These are phyloP conservation scores for Leuciscus idus DNA, from an alignment of 2,113 vertebrate species.

Conservation along the genomic window DNA sequence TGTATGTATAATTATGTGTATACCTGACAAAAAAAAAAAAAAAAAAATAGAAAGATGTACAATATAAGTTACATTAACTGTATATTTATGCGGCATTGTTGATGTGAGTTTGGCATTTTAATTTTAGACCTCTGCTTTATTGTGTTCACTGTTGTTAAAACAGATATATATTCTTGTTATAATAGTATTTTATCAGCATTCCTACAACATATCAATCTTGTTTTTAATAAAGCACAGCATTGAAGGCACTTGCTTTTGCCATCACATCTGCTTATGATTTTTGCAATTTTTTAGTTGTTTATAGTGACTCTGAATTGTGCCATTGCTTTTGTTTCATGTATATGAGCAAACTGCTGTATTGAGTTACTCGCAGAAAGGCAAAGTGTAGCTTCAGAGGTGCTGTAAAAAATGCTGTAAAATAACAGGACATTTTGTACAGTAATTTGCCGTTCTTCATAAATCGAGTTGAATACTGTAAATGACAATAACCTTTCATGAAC, in stretches of 20 bases:
- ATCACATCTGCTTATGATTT: slow-evolving; percentile 29
- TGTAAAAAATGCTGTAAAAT: too few species aligned
- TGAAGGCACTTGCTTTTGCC: neutral
- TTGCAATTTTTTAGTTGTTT: slow-evolving; percentile 12
- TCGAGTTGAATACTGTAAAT: too few species aligned
- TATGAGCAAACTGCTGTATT: neutral
- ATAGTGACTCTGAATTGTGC: slow-evolving; percentile 24
- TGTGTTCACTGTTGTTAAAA: neutral
- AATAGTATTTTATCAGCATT: neutral
- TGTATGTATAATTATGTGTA: too few species aligned
- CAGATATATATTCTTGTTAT: neutral
- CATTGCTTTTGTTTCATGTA: slow-evolving; percentile 13
- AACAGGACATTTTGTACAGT: too few species aligned
- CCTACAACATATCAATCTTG: neutral
- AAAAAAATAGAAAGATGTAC: too few species aligned
- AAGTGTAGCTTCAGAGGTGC: neutral
- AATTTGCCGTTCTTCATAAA: too few species aligned
- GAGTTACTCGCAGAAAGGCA: slow-evolving; percentile 9
- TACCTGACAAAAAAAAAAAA: too few species aligned
- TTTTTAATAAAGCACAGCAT: neutral
- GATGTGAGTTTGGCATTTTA: neutral
- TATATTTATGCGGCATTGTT: neutral
- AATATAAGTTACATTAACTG: neutral
- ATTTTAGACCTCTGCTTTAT: neutral
- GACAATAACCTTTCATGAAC: too few species aligned